Percentiles rank a stretch among this genome's conserved stretches.
Evolutionary conservation across 2,113 vertebrate genomes (phyloP).

Genomic region (Pteropus alecto): DNA sequence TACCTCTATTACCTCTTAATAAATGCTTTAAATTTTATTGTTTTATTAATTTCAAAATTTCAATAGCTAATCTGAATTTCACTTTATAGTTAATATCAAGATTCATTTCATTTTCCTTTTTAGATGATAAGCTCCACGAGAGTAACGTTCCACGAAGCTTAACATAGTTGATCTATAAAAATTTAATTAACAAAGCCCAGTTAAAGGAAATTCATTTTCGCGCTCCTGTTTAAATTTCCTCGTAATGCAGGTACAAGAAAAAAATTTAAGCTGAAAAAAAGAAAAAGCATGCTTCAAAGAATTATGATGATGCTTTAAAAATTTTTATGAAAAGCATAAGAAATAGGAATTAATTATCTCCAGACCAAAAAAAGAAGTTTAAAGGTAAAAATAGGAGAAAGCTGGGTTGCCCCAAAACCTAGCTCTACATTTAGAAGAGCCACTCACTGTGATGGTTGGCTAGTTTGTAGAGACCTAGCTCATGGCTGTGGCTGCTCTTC

Average conservation of each 20-base stretch:
- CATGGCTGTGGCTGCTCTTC: not conserved
- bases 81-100: not conserved
- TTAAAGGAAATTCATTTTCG: not conserved
- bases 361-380: not conserved
- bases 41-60: constrained; percentile 5
- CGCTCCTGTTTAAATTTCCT: not conserved
- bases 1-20: not conserved
- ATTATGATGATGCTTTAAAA: not conserved
- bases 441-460: not conserved
- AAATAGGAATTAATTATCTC: not conserved
- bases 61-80: not conserved
- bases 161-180: not conserved
- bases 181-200: not conserved
- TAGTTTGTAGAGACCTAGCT: not conserved
- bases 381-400: not conserved
- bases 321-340: not conserved
- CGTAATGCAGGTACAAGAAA: not conserved
- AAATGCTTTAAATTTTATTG: not conserved
- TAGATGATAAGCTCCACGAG: not conserved
- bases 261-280: not conserved
- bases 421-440: not conserved
- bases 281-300: not conserved
- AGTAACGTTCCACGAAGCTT: not conserved
- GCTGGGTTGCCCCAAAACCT: not conserved
- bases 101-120: not conserved